Percentiles rank a stretch among this genome's conserved stretches.
These are phyloP conservation scores for Sorex maritimensis DNA, from an alignment of 2,797 vertebrate species.

Conservation along the genomic window DNA sequence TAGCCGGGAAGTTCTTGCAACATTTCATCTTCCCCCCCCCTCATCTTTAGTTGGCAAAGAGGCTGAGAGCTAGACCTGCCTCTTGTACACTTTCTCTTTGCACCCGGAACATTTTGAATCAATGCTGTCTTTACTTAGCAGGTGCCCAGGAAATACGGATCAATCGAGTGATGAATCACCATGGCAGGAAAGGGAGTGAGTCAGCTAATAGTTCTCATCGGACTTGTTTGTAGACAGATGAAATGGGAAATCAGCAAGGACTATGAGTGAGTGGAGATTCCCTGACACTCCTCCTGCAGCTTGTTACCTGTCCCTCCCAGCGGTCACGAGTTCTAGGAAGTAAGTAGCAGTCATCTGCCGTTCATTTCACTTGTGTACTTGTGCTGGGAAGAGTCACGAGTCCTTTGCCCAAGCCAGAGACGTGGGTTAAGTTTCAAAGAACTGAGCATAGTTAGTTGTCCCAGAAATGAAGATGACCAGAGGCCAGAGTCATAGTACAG, in stretches of 20 bases:
- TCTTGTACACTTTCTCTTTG: not conserved
- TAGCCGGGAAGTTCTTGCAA: not conserved
- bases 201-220: not conserved
- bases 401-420: not conserved
- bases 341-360: not conserved
- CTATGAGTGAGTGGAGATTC: not conserved
- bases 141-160: conserved; percentile 30
- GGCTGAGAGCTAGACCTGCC: not conserved
- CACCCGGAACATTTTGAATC: not conserved
- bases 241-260: not conserved
- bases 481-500: no score
- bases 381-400: not conserved
- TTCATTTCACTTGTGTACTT: not conserved
- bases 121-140: not conserved
- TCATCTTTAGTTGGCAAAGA: not conserved
- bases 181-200: not conserved
- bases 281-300: not conserved
- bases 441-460: not conserved
- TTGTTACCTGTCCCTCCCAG: not conserved
- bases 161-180: not conserved
- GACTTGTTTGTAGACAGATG: not conserved
- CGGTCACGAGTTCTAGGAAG: not conserved
- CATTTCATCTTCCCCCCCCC: not conserved
- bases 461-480: not conserved
- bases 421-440: not conserved